phyloP scores from a whole-genome alignment of 2,888 invertebrate genomes.

The Drosophila mimica region DNA sequence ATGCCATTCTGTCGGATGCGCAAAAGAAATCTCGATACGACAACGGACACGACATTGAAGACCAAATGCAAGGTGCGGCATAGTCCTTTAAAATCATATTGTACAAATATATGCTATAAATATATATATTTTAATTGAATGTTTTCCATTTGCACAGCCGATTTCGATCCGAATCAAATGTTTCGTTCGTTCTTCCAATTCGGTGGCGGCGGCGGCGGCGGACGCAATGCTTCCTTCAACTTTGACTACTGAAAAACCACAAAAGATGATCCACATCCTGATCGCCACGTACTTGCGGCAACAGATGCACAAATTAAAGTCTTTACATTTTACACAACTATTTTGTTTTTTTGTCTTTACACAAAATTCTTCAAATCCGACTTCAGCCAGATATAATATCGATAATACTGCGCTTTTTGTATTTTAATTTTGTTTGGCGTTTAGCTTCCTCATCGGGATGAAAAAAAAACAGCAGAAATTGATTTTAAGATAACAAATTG shows the following conservation, averaged over 20 bases:
- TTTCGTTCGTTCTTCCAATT: constrained; percentile 93
- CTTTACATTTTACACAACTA: constrained; percentile 47
- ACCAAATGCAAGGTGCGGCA: constrained; percentile 85
- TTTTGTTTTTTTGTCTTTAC: constrained; percentile 20
- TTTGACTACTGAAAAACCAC: constrained; percentile 80
- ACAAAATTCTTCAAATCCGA: constrained; percentile 18
- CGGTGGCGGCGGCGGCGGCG: constrained; percentile 87
- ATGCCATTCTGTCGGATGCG: constrained; percentile 95
- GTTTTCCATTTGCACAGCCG: constrained; percentile 85
- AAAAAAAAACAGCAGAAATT: neutral
- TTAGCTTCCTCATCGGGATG: constrained; percentile 6
- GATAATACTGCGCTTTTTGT: neutral
- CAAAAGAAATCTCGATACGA: constrained; percentile 96
- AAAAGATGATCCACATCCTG: constrained; percentile 18
- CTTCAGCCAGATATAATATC: constrained; percentile 8
- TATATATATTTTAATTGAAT: neutral
- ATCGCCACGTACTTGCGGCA: constrained; percentile 14
- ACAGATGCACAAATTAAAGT: constrained; percentile 46
- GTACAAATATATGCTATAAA: neutral
- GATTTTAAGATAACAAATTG: constrained; percentile 32
- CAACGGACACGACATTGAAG: constrained; percentile 95
- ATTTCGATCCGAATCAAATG: constrained; percentile 93
- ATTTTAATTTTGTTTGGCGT: constrained; percentile 5
- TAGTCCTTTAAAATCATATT: neutral
- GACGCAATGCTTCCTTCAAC: constrained; percentile 86